Conservation (phyloP, 2,797 vertebrate species). For the Ptychadena robeensis region DNA sequence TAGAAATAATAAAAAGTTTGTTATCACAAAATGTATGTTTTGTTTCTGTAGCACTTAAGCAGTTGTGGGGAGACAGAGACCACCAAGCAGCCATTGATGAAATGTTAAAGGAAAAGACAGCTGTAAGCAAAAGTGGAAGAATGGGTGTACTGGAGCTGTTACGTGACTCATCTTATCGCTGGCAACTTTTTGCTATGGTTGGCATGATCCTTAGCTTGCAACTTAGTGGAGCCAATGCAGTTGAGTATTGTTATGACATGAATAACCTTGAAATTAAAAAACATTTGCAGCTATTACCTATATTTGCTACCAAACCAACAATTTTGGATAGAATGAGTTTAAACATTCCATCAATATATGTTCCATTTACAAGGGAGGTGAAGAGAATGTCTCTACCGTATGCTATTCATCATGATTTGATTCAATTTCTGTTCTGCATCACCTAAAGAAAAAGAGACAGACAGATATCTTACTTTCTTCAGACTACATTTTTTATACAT, state of each 20-base stretch:
- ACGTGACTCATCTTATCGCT: slow-evolving; percentile 72
- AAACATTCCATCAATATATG: too few species aligned
- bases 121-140: slow-evolving; percentile 69
- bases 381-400: too few species aligned
- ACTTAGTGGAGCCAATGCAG: slow-evolving; percentile 87
- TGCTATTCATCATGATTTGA: too few species aligned
- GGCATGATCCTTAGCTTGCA: slow-evolving; percentile 88
- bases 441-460: too few species aligned
- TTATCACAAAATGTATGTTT: background rate
- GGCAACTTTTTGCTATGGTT: slow-evolving; percentile 79
- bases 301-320: too few species aligned
- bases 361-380: too few species aligned
- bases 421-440: too few species aligned
- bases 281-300: background rate
- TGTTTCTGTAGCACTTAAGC: slow-evolving; percentile 74
- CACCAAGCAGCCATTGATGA: slow-evolving; percentile 78
- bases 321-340: too few species aligned
- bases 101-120: slow-evolving; percentile 78
- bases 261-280: background rate
- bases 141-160: slow-evolving; percentile 78
- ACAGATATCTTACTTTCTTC: too few species aligned
- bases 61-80: slow-evolving; percentile 78
- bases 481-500: too few species aligned
- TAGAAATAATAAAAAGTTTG: background rate
- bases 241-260: slow-evolving; percentile 69